Evolutionary conservation across 2,113 vertebrate genomes (phyloP).

Genomic region (Perccottus glenii): DNA sequence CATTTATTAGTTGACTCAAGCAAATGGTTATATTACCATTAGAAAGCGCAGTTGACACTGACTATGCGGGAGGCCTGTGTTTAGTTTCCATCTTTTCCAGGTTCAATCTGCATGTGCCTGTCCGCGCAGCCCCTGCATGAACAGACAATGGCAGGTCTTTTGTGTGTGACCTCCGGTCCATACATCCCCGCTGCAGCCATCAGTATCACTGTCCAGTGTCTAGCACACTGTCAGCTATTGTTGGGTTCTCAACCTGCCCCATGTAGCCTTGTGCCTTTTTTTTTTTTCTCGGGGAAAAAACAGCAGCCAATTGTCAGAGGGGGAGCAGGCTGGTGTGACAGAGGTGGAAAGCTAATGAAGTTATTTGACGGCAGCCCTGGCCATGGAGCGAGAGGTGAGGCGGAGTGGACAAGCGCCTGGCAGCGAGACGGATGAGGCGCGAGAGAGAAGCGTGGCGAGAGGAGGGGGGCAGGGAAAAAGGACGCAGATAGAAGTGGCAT

Average conservation of each 20-base stretch:
- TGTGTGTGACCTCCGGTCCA: constrained; percentile 70
- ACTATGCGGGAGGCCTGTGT: neutral
- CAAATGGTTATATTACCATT: neutral
- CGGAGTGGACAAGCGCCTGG: constrained; percentile 76
- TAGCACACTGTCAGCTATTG: constrained; percentile 73
- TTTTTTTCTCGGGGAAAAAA: constrained; percentile 55
- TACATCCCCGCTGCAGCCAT: constrained; percentile 73
- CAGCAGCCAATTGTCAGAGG: constrained; percentile 78
- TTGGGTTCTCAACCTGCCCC: constrained; percentile 75
- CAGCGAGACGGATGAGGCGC: constrained; percentile 77
- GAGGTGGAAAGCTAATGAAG: constrained; percentile 85
- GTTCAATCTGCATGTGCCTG: constrained; percentile 49
- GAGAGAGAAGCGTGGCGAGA: constrained; percentile 53
- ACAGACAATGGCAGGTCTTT: constrained; percentile 61
- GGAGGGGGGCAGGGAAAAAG: constrained; percentile 40
- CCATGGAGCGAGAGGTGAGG: constrained; percentile 79
- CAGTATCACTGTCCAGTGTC: constrained; percentile 74
- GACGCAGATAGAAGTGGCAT: constrained; percentile 45
- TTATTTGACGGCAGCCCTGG: constrained; percentile 80
- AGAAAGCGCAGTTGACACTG: neutral
- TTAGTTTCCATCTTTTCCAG: constrained; percentile 25
- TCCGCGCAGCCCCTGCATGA: constrained; percentile 51
- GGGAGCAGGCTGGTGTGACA: constrained; percentile 77
- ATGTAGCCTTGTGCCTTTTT: constrained; percentile 55
- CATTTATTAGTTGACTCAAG: neutral